phyloP scores from a whole-genome alignment of 2,888 invertebrate genomes.

The Drosophila falleni region DNA sequence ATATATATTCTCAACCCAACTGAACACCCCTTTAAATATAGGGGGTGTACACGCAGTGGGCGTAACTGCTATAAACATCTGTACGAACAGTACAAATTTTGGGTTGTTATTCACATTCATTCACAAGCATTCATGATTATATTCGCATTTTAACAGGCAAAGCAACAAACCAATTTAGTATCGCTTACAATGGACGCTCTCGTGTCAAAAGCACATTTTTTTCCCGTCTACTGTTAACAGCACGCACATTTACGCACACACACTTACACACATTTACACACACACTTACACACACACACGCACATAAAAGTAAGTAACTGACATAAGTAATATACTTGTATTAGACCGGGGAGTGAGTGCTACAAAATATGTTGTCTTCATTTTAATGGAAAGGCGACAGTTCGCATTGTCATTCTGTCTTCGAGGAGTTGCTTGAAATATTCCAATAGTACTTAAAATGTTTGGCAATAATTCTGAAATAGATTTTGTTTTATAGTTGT shows the following conservation, averaged over 20 bases:
- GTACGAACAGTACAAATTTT: constrained; percentile 25
- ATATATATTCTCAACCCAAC: constrained; percentile 4
- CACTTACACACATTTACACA: constrained; percentile 25
- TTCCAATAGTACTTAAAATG: not conserved
- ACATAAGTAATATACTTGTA: constrained; percentile 28
- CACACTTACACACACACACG: constrained; percentile 11
- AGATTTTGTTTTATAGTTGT: too few species aligned
- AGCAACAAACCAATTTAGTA: constrained; percentile 82
- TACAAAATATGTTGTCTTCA: constrained; percentile 46
- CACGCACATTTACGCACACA: constrained; percentile 45
- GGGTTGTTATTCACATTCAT: constrained; percentile 30
- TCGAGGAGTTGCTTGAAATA: not conserved
- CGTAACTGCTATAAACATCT: constrained; percentile 38
- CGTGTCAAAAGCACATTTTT: constrained; percentile 83
- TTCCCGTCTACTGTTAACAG: constrained; percentile 46
- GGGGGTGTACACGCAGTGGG: constrained; percentile 23
- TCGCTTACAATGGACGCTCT: constrained; percentile 76
- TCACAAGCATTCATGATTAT: constrained; percentile 40
- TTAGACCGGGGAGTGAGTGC: not conserved
- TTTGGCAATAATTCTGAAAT: not conserved
- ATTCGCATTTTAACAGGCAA: constrained; percentile 25
- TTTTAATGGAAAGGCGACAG: constrained; percentile 33
- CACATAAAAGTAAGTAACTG: constrained; percentile 23
- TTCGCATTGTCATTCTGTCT: constrained; percentile 21
- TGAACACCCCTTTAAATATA: not conserved